Base-by-base conservation (phyloP, 1,140 invertebrate genomes). In the Limonius californicus region DNA sequence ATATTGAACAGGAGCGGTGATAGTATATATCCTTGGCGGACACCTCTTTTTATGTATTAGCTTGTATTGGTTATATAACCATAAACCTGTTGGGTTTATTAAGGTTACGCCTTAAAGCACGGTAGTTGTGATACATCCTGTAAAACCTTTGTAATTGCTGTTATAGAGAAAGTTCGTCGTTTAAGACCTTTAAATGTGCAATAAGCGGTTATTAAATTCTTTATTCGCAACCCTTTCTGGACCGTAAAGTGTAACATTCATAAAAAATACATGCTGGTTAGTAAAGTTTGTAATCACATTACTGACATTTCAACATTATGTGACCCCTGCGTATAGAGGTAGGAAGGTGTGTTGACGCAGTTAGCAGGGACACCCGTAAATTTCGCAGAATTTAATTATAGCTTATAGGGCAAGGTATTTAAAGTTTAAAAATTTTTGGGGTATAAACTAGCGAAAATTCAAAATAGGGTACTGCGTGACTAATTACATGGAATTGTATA, bases 251-350 rank as follows among this genome's bases (percentile, higher is more conserved):
- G 50, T 61, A 61, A 61, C 21, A 27, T 27, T 54, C 59, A 61
- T 61, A 61, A 61, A 61, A 61, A 61, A 61, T 61, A 61, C 59
- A 61, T 61, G 42, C 54, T 50, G 54, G 59, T 61, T 61, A 61
- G 59, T 54, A 61, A 61, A 61, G 30, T 61, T 61, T 61, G 54
- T 61, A 61, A 61, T 61, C 47, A 61, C 42, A 61, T 61, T 54
- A 61, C 59, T 50, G 19, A 32, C 54, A 50, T 61, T 61, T 61
- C 59, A 54, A 61, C 59, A 61, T 61, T 61, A 61, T 61, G 50
- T 54, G 59, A 61, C 59, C 59, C 59, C 42, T 35, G 59, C 50
- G 59, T 61, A 61, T 61, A 61, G 59, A 54, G 59, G 53, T 50
- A 27, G 23, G 59, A 61, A 61, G 32, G 59, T 61, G 59, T 32